Evolutionary conservation across 2,797 vertebrate species (phyloP).

Genomic region (Neosalanx taihuensis): DNA sequence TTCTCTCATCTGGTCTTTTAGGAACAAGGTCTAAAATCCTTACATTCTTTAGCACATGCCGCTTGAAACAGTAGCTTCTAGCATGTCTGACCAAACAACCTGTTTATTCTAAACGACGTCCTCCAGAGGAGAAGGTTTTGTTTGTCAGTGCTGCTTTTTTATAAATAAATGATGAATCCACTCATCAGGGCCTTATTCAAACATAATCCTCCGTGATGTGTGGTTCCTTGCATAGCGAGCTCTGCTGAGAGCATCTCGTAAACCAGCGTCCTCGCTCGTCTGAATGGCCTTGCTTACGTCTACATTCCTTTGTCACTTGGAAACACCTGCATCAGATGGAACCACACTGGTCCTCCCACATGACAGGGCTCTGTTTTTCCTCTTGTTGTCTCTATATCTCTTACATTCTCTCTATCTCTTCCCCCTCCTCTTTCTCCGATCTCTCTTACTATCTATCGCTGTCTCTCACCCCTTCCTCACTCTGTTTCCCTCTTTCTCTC

Average conservation of each 20-base stretch:
- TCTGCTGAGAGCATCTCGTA: conserved; percentile 22
- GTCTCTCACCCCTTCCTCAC: too few species aligned
- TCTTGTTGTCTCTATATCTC: background rate
- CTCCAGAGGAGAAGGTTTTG: conserved; percentile 41
- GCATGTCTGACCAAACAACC: conserved; percentile 37
- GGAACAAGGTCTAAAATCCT: background rate
- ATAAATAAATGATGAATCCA: conserved; percentile 73
- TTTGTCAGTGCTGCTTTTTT: conserved; percentile 52
- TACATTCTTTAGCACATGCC: conserved; percentile 38
- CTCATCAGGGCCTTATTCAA: conserved; percentile 44
- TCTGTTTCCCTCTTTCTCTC: too few species aligned
- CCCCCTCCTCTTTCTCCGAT: background rate
- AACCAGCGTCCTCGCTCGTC: conserved; percentile 49
- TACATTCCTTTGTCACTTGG: conserved; percentile 72
- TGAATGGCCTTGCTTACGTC: conserved; percentile 59
- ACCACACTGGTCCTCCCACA: conserved; percentile 39
- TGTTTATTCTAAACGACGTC: conserved; percentile 17
- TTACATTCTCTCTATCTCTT: background rate
- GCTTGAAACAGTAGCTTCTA: conserved; percentile 29
- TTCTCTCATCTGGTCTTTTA: background rate
- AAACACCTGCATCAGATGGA: conserved; percentile 59
- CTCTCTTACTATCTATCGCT: too few species aligned
- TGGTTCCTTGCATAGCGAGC: conserved; percentile 25
- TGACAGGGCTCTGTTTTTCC: conserved; percentile 17
- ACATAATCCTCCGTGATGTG: conserved; percentile 53